Evolutionary conservation across 2,113 vertebrate species (phyloP).

Genomic region (Aythya baeri): DNA sequence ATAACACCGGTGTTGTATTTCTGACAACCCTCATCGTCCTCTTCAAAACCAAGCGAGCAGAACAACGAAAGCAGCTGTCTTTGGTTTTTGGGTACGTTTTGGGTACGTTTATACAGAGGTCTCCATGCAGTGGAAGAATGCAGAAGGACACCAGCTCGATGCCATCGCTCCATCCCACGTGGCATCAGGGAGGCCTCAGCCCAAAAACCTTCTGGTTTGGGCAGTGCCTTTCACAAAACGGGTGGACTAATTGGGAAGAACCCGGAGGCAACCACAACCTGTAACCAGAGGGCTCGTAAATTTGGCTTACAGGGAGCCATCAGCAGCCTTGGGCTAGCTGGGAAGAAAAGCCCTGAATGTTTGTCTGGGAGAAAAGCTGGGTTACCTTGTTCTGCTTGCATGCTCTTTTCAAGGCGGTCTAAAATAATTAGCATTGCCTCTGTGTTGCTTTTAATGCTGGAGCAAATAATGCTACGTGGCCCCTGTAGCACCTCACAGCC

Average conservation of each 20-base stretch:
- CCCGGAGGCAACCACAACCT: not conserved
- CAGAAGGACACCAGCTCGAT: fast-evolving
- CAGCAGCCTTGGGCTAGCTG: not conserved
- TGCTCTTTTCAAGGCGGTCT: not conserved
- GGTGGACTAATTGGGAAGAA: not conserved
- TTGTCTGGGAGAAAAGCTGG: not conserved
- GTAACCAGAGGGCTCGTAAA: not conserved
- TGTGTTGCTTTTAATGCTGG: not conserved
- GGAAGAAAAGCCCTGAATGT: not conserved
- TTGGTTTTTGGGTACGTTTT: not conserved
- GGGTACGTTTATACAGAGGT: not conserved
- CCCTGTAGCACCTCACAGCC: not conserved
- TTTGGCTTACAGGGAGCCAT: not conserved
- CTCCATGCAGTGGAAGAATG: not conserved
- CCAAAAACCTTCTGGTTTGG: not conserved
- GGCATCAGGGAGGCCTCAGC: not conserved
- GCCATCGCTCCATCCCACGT: fast-evolving
- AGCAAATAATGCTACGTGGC: not conserved
- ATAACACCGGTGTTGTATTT: not conserved
- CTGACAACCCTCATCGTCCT: not conserved
- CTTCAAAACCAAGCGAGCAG: not conserved
- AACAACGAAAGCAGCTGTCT: not conserved
- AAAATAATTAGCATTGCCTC: not conserved
- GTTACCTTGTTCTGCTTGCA: not conserved
- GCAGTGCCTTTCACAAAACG: not conserved